Conservation (phyloP, 2,113 vertebrate species). For the Muntiacus muntjak region DNA sequence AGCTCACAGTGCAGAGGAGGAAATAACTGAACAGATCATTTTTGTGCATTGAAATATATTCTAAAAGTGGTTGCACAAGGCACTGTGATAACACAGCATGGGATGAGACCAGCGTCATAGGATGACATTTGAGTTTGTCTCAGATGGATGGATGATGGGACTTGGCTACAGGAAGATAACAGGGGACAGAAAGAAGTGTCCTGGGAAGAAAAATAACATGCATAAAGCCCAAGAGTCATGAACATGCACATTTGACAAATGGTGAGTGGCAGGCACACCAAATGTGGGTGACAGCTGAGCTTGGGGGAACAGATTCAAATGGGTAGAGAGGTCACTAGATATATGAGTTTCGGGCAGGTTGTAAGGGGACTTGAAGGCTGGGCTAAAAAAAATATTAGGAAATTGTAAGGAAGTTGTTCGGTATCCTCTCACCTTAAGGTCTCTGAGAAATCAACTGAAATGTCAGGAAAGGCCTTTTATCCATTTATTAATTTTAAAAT, state of each 20-base stretch:
- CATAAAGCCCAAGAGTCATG: not conserved
- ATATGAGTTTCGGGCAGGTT: not conserved
- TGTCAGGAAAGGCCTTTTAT: not conserved
- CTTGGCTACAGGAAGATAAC: not conserved
- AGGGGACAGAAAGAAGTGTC: not conserved
- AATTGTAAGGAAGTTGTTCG: not conserved
- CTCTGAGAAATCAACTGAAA: not conserved
- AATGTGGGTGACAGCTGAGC: not conserved
- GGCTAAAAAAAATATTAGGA: not conserved
- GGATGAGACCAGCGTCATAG: not conserved
- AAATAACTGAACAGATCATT: not conserved
- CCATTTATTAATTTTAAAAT: not conserved
- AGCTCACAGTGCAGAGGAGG: not conserved
- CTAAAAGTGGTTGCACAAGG: not conserved
- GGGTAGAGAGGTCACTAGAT: not conserved
- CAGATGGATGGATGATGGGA: not conserved
- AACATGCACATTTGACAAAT: not conserved
- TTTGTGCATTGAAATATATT: not conserved
- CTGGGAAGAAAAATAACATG: not conserved
- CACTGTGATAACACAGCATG: not conserved
- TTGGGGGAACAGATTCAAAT: accelerated
- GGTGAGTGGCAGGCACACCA: not conserved
- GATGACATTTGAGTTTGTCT: not conserved
- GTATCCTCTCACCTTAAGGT: not conserved
- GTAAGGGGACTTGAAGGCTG: not conserved